Conservation (phyloP, 1,140 invertebrate species). For the Nixonia krombeini region DNA sequence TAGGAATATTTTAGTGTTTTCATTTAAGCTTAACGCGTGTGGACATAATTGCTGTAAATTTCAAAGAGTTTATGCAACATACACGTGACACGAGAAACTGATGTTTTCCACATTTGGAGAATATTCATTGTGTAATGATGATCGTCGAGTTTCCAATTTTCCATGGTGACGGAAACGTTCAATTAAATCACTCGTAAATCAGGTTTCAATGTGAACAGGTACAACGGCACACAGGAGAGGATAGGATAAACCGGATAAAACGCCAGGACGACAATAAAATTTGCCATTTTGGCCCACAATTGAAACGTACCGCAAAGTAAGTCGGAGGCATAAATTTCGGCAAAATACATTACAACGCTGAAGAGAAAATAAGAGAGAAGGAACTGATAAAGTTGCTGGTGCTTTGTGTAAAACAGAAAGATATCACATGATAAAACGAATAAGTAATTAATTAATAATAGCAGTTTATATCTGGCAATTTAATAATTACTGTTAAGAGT, state of each 20-base stretch:
- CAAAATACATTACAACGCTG: background rate
- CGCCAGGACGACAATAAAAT: slow-evolving; percentile 20
- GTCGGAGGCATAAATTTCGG: background rate
- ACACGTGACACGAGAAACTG: too few relatives aligned
- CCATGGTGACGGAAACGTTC: slow-evolving; percentile 28
- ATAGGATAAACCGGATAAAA: slow-evolving; percentile 1
- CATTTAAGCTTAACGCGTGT: too few relatives aligned
- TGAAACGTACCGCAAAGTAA: background rate
- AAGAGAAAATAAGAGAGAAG: too few relatives aligned
- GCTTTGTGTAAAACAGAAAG: too few relatives aligned
- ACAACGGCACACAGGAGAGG: slow-evolving; percentile 4
- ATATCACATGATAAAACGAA: too few relatives aligned
- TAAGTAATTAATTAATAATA: too few relatives aligned
- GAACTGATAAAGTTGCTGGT: too few relatives aligned
- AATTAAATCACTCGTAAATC: slow-evolving; percentile 39
- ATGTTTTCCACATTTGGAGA: slow-evolving; percentile 11
- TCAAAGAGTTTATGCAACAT: background rate
- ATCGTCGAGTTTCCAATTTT: slow-evolving; percentile 30
- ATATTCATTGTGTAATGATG: slow-evolving; percentile 25
- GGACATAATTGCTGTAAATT: too few relatives aligned
- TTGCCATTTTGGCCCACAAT: slow-evolving; percentile 9
- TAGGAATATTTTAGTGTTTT: too few relatives aligned
- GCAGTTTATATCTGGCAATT: too few relatives aligned
- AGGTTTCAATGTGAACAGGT: slow-evolving; percentile 23
- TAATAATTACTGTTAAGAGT: too few relatives aligned